Base-by-base conservation (phyloP, 2,797 vertebrate species). In the Dendrocincla fuliginosa region DNA sequence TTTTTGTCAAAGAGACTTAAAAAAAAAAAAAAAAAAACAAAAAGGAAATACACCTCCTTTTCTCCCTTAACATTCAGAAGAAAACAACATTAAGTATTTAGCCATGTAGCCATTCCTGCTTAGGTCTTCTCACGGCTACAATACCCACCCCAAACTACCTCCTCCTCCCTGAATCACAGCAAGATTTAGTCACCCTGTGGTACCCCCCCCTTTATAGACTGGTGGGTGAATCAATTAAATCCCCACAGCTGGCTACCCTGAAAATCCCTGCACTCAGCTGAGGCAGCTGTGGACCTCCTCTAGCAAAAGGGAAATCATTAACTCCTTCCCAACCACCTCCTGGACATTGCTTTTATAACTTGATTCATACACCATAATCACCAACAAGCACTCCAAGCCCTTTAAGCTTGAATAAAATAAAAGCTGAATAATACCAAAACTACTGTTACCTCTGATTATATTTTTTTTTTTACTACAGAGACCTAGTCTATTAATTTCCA, bases 401-500 rank as follows among this genome's bases (percentile, higher is more conserved):
- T 86, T 55, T 55, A 56, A 84, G 35, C 27, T 8, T 77, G 77
- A 90, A 91, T 67, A 91, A 90, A 68, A 87, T 28, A 41, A 60
- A 87, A 76, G 12, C 79, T 92, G 39, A 90, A 96, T 93, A 79
- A 70, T 52, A 49, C 20, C 32, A 47, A 67, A 56, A 52, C 16
- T 3, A 2, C 70, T 71, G 20, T 84, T 88, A 65, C 35, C 25
- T 76, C 74, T 57, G 80, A 60, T 76, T 89, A 30, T 60, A 69
- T 77, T 19, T 61, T 47, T 84, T 93, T 79, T 94, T 90, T 90
- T 35, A 39, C 85, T 91, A 63, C 75, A 82, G 80, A 95, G 85
- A 80, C 52, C 67, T 77, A 80, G 37, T 64, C 89, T 95, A 96
- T 97, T 95, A 95, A 96, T 97, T 96, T 97, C 92, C 83, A 97